These are phyloP conservation scores for Ctenomys sociabilis DNA, from an alignment of 2,113 vertebrate species.

Conservation along the genomic window DNA sequence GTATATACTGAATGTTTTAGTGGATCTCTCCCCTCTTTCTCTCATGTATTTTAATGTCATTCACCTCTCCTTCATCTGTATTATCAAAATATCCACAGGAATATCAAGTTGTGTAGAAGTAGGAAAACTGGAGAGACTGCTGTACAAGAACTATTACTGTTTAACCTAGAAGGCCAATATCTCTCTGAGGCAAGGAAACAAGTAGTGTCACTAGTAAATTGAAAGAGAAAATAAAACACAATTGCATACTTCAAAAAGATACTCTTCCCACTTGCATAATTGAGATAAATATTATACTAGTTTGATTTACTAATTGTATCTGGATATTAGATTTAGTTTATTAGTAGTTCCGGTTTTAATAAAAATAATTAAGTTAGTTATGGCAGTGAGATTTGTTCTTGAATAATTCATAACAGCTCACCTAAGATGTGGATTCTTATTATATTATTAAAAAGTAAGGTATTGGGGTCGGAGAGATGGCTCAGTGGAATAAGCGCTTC, in stretches of 20 bases:
- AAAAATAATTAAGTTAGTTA: slow-evolving; percentile 37
- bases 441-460: slow-evolving; percentile 31
- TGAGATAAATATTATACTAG: neutral
- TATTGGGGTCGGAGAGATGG: too few relatives aligned
- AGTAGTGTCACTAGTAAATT: neutral
- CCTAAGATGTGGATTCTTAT: slow-evolving; percentile 21
- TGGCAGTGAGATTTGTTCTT: neutral
- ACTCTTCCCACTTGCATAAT: neutral
- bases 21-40: neutral
- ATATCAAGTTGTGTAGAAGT: neutral
- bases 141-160: neutral
- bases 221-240: slow-evolving; percentile 3
- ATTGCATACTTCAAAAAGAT: slow-evolving; percentile 13
- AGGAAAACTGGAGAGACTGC: neutral
- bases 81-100: neutral
- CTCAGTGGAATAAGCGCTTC: too few relatives aligned
- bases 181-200: neutral
- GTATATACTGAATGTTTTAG: neutral
- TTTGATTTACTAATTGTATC: neutral
- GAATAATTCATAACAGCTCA: slow-evolving; percentile 24
- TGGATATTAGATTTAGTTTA: slow-evolving; percentile 16
- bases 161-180: neutral
- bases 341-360: slow-evolving; percentile 31
- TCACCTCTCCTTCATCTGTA: neutral
- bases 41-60: slow-evolving; percentile 4